Evolutionary conservation across 2,888 invertebrate genomes (phyloP).

Genomic region (Meganola albula): DNA sequence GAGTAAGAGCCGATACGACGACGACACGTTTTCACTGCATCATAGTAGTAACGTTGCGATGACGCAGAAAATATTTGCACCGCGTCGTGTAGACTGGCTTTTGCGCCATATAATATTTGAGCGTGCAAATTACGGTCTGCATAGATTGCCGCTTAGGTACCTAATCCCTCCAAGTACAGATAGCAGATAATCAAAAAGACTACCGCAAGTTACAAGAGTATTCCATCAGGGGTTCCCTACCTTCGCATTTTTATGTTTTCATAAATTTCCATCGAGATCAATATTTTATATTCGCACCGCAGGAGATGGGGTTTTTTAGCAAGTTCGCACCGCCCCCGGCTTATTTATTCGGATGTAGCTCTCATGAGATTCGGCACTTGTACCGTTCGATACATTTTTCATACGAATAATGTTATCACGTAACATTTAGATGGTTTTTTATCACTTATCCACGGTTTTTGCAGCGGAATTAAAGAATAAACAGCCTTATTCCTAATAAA

Average conservation of each 20-base stretch:
- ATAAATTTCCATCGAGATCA: constrained; percentile 71
- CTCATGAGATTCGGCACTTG: constrained; percentile 58
- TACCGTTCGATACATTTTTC: constrained; percentile 64
- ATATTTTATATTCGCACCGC: constrained; percentile 69
- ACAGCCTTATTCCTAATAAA: no score
- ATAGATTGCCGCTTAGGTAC: no score
- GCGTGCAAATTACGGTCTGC: no score
- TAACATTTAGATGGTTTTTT: constrained; percentile 36
- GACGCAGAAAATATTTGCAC: constrained; percentile 16
- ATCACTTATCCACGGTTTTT: constrained; percentile 30
- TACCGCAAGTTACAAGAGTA: constrained; percentile 45
- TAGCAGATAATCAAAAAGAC: constrained; percentile 34
- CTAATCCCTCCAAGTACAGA: constrained; percentile 34
- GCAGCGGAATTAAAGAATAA: constrained; percentile 13
- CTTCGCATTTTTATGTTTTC: constrained; percentile 70
- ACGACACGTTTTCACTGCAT: no score
- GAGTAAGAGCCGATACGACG: no score
- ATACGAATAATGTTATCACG: constrained; percentile 65
- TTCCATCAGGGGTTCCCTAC: constrained; percentile 60
- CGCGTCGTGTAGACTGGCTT: no score
- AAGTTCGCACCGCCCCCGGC: constrained; percentile 45
- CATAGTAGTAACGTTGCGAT: no score
- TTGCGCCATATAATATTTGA: constrained; percentile 28
- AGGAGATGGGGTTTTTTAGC: constrained; percentile 54
- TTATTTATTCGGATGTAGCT: constrained; percentile 56